Evolutionary conservation across 1,140 invertebrate species (phyloP), one percentile per base, ranked within the genome.

Genomic region (Micrasema longulum): DNA sequence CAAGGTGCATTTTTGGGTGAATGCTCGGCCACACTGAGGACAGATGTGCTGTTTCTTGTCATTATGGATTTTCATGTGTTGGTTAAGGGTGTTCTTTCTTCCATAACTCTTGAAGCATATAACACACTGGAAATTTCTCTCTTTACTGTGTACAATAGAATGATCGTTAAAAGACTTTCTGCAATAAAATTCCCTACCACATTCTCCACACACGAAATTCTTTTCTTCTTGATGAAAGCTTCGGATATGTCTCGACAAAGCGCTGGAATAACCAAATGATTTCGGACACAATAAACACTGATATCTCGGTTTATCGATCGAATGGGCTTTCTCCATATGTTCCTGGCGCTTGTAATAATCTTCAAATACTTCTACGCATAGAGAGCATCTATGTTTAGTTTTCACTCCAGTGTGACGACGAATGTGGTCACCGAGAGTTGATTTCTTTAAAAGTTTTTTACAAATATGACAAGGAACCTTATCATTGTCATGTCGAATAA

Each of bases 21-120:
- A 83, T 6, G 79, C 77, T 64, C 78, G 77, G 35, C 78, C 79
- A 71, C 85, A 87, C 23, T 79, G 57, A 10, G 73, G 57, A 68
- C 85, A 87, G 23, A 79, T 78, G 53, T 79, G 83, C 0, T 83
- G 82, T 22, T 81, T 79, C 38, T 83, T 82, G 4, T 89, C 86
- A 1, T 84, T 82, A 77, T 95, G 93, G 26, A 91, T 91, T 35
- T 90, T 89, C 85, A 95, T 89, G 77, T 97, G 96, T 38, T 95
- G 88, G 47, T 91, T 94, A 82, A 88, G 74, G 6, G 84, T 84
- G 36, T 77, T 79, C 45, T 80, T 78, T n/a, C 78, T 75, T 10
- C 77, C 79, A 38, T 78, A 87, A 0, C 77, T 76, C 72, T 86
- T 84, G 16, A 77, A 78, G 75, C 89, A 90, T 2, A 83, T 77